These are phyloP conservation scores for Pachydiplax longipennis DNA, from an alignment of 2,888 invertebrate species.

Conservation along the genomic window DNA sequence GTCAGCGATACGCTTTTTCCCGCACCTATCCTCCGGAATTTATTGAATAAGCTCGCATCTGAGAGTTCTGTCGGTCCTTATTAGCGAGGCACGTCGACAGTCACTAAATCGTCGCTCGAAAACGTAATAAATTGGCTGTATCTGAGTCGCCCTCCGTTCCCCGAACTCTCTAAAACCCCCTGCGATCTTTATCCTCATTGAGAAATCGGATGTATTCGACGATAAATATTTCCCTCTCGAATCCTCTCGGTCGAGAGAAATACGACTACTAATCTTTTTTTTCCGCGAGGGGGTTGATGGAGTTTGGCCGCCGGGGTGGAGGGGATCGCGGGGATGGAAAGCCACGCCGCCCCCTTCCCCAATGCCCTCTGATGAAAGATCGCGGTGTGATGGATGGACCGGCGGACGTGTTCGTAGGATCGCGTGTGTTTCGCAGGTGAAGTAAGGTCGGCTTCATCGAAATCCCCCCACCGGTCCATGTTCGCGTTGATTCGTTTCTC, in stretches of 20 bases:
- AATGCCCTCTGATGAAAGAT: neutral
- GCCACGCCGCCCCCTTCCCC: neutral
- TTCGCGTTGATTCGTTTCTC: neutral
- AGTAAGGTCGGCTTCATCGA: neutral
- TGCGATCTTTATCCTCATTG: slow-evolving; percentile 14
- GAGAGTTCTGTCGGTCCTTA: slow-evolving; percentile 20
- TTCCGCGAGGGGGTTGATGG: neutral
- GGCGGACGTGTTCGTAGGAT: neutral
- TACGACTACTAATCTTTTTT: neutral
- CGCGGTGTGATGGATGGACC: slow-evolving; percentile 25
- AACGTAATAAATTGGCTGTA: slow-evolving; percentile 31
- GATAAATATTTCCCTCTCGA: neutral
- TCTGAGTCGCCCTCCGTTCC: neutral
- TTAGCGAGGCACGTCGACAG: neutral
- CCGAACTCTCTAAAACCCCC: neutral
- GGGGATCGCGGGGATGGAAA: neutral
- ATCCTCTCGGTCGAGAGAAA: neutral
- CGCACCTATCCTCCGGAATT: neutral
- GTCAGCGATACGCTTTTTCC: neutral
- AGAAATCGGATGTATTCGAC: slow-evolving; percentile 19
- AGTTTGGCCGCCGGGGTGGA: neutral
- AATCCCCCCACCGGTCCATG: neutral
- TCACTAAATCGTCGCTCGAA: slow-evolving; percentile 25
- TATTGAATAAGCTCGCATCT: slow-evolving; percentile 22
- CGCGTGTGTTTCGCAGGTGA: neutral